phyloP scores from a whole-genome alignment of 2,888 invertebrate genomes.

The Dolichomitus sp. region DNA sequence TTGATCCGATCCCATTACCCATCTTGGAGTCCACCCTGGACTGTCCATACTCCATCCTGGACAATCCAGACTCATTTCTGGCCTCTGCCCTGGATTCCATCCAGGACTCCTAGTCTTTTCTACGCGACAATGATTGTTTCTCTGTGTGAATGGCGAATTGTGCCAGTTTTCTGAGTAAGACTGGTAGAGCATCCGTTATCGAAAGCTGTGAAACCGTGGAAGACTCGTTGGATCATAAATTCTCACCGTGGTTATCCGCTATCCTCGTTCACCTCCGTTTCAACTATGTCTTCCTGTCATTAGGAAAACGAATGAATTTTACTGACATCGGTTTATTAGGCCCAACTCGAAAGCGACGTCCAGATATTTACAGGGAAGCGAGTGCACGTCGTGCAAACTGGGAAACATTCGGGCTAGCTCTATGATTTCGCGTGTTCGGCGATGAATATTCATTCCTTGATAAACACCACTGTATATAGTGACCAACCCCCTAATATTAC shows the following conservation, averaged over 20 bases:
- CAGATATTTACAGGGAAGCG: constrained; percentile 25
- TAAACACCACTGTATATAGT: constrained; percentile 69
- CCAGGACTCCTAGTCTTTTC: too few species aligned
- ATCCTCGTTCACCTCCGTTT: constrained; percentile 63
- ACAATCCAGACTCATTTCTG: too few species aligned
- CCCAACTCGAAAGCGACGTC: constrained; percentile 4
- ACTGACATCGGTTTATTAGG: constrained; percentile 77
- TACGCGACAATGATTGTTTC: neutral
- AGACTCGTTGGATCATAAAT: constrained; percentile 71
- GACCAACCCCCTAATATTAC: constrained; percentile 34
- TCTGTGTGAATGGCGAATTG: neutral
- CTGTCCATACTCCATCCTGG: too few species aligned
- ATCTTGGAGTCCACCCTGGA: too few species aligned
- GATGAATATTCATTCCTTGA: constrained; percentile 81
- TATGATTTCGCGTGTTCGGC: constrained; percentile 76
- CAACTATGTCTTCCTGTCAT: constrained; percentile 72
- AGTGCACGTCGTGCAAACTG: constrained; percentile 39
- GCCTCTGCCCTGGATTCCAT: too few species aligned
- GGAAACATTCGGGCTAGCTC: constrained; percentile 60
- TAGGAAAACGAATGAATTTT: constrained; percentile 78
- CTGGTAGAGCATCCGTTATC: constrained; percentile 53
- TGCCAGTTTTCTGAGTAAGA: neutral
- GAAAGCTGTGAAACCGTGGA: constrained; percentile 49
- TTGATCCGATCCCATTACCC: too few species aligned
- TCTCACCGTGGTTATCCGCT: constrained; percentile 65